These are phyloP conservation scores for Schizothorax lantsangensis DNA, from an alignment of 2,797 vertebrate species.

Conservation along the genomic window DNA sequence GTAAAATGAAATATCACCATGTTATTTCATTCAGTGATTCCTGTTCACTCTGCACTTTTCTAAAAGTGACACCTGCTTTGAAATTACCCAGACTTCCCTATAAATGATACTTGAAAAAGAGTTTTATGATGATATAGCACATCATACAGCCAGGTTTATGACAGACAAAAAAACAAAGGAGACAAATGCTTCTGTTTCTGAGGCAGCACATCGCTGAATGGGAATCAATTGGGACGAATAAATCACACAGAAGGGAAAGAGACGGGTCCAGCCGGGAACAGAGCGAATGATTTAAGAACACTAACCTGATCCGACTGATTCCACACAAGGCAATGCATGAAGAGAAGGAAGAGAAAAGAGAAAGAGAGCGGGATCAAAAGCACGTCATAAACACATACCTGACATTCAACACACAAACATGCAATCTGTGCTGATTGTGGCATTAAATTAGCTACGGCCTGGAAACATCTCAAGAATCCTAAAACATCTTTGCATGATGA, in stretches of 20 bases:
- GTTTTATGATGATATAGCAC: background rate
- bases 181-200: background rate
- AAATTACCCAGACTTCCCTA: background rate
- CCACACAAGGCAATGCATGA: slow-evolving; percentile 8
- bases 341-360: slow-evolving; percentile 7
- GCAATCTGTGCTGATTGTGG: slow-evolving; percentile 52
- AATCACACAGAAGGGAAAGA: background rate
- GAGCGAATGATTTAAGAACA: slow-evolving; percentile 30
- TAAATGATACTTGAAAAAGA: background rate
- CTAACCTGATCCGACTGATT: slow-evolving; percentile 49
- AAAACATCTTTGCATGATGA: slow-evolving; percentile 2
- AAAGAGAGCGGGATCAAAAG: slow-evolving; percentile 44
- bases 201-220: background rate
- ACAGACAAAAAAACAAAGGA: background rate
- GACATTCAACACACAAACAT: slow-evolving; percentile 31
- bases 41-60: background rate
- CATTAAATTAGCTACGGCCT: slow-evolving; percentile 31
- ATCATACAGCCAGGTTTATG: background rate
- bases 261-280: background rate
- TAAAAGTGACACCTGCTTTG: background rate
- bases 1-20: background rate
- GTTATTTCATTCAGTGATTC: background rate
- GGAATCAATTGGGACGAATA: slow-evolving; percentile 5
- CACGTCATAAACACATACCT: slow-evolving; percentile 33
- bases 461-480: slow-evolving; percentile 25